These are phyloP conservation scores for Myotis findleyi DNA, from an alignment of 2,797 vertebrate species.

Conservation along the genomic window DNA sequence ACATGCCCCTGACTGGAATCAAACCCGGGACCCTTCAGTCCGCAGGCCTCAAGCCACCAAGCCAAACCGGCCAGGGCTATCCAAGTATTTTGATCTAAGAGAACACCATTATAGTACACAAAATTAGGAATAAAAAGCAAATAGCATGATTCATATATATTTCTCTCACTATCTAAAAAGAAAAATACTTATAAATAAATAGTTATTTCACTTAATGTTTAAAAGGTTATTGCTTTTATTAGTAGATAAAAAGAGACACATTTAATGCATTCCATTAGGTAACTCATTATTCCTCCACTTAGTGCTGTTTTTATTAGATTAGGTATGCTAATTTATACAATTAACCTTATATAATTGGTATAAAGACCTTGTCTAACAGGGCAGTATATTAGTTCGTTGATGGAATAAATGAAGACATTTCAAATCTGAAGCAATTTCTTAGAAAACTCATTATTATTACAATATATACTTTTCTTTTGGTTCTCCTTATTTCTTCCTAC, in stretches of 20 bases:
- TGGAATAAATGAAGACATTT: slow-evolving; percentile 65
- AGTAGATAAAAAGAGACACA: slow-evolving; percentile 39
- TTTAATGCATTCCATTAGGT: slow-evolving; percentile 64
- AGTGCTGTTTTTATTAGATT: slow-evolving; percentile 60
- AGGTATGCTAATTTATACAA: slow-evolving; percentile 79
- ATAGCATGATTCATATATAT: background rate
- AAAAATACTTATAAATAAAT: background rate
- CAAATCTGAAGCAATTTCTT: slow-evolving; percentile 60
- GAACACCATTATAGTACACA: background rate
- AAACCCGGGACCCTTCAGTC: no score
- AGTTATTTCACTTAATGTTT: background rate
- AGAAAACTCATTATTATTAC: slow-evolving; percentile 61
- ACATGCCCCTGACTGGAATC: no score
- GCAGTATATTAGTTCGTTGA: slow-evolving; percentile 61
- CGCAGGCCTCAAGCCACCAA: no score
- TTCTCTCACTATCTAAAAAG: slow-evolving; percentile 13
- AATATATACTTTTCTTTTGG: slow-evolving; percentile 6
- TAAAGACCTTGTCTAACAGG: slow-evolving; percentile 81
- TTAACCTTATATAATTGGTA: slow-evolving; percentile 83
- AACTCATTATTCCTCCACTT: slow-evolving; percentile 59
- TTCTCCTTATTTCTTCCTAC: background rate
- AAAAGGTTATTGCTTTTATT: slow-evolving; percentile 55
- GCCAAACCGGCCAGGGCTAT: no score
- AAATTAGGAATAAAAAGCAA: slow-evolving; percentile 5
- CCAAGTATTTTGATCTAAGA: background rate